phyloP scores from a whole-genome alignment of 2,888 invertebrate species.

The Volucella inflata region DNA sequence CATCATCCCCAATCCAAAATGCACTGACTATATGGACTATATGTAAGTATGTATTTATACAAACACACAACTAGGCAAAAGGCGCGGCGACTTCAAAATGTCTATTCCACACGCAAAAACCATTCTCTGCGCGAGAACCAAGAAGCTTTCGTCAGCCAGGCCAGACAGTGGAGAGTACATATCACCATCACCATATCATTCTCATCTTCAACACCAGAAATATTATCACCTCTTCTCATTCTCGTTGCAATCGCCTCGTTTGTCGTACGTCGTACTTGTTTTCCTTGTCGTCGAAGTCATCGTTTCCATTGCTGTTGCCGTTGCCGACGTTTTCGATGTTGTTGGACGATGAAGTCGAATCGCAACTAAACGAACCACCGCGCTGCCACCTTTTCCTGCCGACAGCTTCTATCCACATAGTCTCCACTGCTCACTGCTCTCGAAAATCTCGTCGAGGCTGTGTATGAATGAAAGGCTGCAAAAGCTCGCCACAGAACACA shows the following conservation, averaged over 20 bases:
- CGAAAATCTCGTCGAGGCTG: neutral
- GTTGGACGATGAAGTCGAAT: neutral
- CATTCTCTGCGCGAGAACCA: conserved; percentile 72
- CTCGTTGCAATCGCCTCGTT: neutral
- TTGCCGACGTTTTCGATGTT: neutral
- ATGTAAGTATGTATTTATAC: conserved; percentile 2
- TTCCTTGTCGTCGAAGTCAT: conserved; percentile 37
- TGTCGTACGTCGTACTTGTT: conserved; percentile 16
- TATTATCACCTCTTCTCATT: conserved; percentile 64
- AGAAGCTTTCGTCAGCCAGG: conserved; percentile 73
- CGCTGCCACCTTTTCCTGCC: neutral
- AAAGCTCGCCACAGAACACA: conserved; percentile 54
- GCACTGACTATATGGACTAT: conserved; percentile 52
- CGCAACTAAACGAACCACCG: neutral
- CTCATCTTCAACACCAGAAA: conserved; percentile 71
- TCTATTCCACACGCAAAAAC: conserved; percentile 75
- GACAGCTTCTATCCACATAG: neutral
- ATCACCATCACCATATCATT: conserved; percentile 63
- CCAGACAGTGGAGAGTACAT: conserved; percentile 73
- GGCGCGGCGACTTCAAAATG: conserved; percentile 75
- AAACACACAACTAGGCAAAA: conserved; percentile 70
- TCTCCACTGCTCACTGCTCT: neutral
- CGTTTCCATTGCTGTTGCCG: conserved; percentile 25
- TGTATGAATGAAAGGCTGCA: conserved; percentile 74
- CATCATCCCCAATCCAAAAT: conserved; percentile 57